Percentiles rank a stretch among this genome's conserved stretches.
phyloP scores from a whole-genome alignment of 2,113 vertebrate species.

The Xyliphius kryptos region DNA sequence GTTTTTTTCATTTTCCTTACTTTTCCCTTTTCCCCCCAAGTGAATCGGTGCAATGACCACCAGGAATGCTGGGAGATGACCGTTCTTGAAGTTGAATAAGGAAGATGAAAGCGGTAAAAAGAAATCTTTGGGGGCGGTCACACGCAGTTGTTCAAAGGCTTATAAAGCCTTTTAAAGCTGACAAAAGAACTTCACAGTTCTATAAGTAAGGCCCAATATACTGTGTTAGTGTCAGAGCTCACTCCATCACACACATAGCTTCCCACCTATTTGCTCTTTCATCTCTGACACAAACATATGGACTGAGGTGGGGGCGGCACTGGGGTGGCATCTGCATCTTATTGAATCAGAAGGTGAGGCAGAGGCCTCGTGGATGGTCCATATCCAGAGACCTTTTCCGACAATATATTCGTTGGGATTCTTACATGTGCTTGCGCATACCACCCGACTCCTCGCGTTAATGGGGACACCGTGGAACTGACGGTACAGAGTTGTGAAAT shows the following conservation, averaged over 20 bases:
- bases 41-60: constrained; percentile 22
- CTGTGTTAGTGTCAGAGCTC: constrained; percentile 69
- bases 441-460: neutral
- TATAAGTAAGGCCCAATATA: constrained; percentile 69
- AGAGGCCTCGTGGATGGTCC: constrained; percentile 45
- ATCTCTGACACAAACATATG: constrained; percentile 72
- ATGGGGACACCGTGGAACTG: neutral
- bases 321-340: constrained; percentile 48
- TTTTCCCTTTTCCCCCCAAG: neutral
- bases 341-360: constrained; percentile 63
- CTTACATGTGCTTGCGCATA: constrained; percentile 52
- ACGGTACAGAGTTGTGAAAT: neutral
- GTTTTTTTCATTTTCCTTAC: neutral
- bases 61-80: constrained; percentile 41
- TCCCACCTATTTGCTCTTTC: constrained; percentile 67
- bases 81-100: constrained; percentile 54
- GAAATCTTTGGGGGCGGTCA: constrained; percentile 43
- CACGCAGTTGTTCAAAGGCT: constrained; percentile 66
- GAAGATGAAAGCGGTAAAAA: constrained; percentile 32
- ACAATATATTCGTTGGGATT: constrained; percentile 48
- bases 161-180: constrained; percentile 61
- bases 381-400: constrained; percentile 51
- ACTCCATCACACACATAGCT: constrained; percentile 48
- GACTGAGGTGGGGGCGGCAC: constrained; percentile 54
- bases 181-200: constrained; percentile 74